phyloP scores from a whole-genome alignment of 1,140 invertebrate species.

The Drosophila bifasciata region DNA sequence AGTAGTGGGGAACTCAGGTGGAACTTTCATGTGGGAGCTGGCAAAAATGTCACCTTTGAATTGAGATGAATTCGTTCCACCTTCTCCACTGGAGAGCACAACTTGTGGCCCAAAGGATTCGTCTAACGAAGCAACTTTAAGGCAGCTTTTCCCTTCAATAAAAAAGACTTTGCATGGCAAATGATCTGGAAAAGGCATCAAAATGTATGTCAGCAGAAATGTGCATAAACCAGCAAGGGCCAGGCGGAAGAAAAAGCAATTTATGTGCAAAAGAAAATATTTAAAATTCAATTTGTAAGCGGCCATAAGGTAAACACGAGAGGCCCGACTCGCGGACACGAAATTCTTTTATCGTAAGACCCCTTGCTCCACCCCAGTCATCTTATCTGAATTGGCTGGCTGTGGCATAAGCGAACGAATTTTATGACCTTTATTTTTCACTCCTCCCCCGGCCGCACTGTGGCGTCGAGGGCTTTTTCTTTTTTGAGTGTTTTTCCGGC shows the following conservation, averaged over 20 bases:
- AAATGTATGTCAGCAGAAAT: conserved; percentile 12
- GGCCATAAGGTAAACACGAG: conserved; percentile 7
- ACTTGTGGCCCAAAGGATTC: neutral
- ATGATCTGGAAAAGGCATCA: neutral
- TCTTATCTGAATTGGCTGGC: conserved; percentile 29
- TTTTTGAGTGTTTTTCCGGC: conserved; percentile 18
- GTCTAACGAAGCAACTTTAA: neutral
- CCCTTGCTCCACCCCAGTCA: neutral
- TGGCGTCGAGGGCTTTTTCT: neutral
- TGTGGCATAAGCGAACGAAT: conserved; percentile 18
- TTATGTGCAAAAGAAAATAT: conserved; percentile 30
- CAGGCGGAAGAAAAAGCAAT: conserved; percentile 13
- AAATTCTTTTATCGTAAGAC: conserved; percentile 10
- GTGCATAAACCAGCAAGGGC: neutral
- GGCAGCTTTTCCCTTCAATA: neutral
- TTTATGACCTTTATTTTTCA: conserved; percentile 46
- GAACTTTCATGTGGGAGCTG: neutral
- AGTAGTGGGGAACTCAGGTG: neutral
- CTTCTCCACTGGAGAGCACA: neutral
- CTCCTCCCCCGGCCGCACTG: conserved; percentile 3
- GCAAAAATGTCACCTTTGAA: no score
- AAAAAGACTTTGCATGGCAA: conserved; percentile 5
- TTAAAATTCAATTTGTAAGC: conserved; percentile 53
- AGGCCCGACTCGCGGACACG: conserved; percentile 6
- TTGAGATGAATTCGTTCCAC: no score